These are phyloP conservation scores for Crematogaster levior DNA, from an alignment of 2,888 invertebrate species.

Conservation along the genomic window DNA sequence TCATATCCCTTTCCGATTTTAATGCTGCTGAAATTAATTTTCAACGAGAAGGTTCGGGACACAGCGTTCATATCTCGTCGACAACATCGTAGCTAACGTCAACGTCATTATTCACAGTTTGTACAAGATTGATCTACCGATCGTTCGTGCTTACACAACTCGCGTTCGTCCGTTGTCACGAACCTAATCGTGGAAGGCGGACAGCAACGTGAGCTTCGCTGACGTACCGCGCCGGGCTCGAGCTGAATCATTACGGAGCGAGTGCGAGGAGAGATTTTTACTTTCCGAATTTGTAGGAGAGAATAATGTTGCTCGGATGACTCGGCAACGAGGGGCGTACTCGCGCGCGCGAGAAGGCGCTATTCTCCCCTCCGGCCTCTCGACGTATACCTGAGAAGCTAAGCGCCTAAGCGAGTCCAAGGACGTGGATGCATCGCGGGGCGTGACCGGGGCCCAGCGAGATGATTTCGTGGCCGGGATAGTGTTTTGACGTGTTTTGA, in stretches of 20 bases:
- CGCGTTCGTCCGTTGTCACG: constrained; percentile 42
- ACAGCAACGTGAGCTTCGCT: constrained; percentile 44
- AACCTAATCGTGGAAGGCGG: constrained; percentile 46
- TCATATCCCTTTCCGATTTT: background rate
- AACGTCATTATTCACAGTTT: constrained; percentile 45
- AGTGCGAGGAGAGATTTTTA: constrained; percentile 24
- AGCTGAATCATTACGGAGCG: constrained; percentile 47
- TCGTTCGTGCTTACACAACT: constrained; percentile 21
- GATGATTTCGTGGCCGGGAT: constrained; percentile 80
- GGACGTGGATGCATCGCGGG: constrained; percentile 82
- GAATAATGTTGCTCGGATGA: constrained; percentile 75
- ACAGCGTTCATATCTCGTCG: constrained; percentile 9
- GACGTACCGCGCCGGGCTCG: constrained; percentile 1
- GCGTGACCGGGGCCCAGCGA: constrained; percentile 78
- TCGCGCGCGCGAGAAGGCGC: constrained; percentile 51
- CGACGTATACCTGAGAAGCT: constrained; percentile 60
- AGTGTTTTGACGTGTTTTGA: constrained; percentile 85
- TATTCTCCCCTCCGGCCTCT: constrained; percentile 27
- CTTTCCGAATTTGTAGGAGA: constrained; percentile 72
- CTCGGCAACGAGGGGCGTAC: constrained; percentile 69
- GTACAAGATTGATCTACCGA: constrained; percentile 38
- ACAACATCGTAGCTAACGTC: constrained; percentile 32
- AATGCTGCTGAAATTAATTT: background rate
- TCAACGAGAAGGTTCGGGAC: background rate
- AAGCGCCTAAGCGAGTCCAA: constrained; percentile 57